Evolutionary conservation across 2,113 vertebrate species (phyloP).

Genomic region (Pleuronectes platessa): DNA sequence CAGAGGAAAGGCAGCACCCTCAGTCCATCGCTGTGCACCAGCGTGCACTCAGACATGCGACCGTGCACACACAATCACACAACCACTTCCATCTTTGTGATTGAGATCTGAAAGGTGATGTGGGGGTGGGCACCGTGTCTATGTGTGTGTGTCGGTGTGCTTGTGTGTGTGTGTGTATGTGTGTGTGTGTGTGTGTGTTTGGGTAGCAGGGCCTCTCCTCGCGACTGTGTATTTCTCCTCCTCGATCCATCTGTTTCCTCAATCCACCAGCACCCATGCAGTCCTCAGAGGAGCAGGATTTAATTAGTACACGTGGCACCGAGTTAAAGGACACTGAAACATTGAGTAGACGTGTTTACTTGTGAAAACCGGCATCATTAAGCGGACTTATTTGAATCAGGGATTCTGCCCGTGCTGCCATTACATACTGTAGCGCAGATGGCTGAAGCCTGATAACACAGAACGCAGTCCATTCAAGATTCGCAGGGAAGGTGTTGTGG

Average conservation of each 20-base stretch:
- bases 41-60: conserved; percentile 30
- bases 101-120: conserved; percentile 63
- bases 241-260: conserved; percentile 67
- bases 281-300: conserved; percentile 66
- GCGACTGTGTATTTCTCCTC: conserved; percentile 55
- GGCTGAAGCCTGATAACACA: conserved; percentile 59
- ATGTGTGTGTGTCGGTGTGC: conserved; percentile 2
- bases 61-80: conserved; percentile 31
- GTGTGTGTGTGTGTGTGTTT: conserved; percentile 12
- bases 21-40: conserved; percentile 46
- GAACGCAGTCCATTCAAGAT: conserved; percentile 66
- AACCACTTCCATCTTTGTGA: conserved; percentile 50
- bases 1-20: conserved; percentile 27
- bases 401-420: conserved; percentile 53
- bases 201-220: conserved; percentile 32
- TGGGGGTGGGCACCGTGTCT: not conserved
- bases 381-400: conserved; percentile 67
- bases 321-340: conserved; percentile 72
- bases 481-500: conserved; percentile 71
- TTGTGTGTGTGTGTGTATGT: not conserved
- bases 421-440: conserved; percentile 73
- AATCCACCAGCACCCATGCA: conserved; percentile 43
- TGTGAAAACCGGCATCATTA: conserved; percentile 69
- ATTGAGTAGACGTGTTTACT: conserved; percentile 75
- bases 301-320: conserved; percentile 72